phyloP scores from a whole-genome alignment of 2,113 vertebrate genomes.

The Rhegmatorhina hoffmannsi region DNA sequence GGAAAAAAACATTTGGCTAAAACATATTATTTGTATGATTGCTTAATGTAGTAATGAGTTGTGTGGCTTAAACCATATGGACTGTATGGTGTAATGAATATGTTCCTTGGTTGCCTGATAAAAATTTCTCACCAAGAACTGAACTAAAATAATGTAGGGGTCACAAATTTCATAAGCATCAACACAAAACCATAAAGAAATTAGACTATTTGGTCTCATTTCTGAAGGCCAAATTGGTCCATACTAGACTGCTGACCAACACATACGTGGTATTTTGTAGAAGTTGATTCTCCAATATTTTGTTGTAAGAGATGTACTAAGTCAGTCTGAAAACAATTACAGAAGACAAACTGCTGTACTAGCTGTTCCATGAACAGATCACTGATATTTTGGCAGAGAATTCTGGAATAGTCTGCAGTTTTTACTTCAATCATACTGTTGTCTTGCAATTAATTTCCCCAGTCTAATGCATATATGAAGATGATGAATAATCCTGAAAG shows the following conservation, averaged over 20 bases:
- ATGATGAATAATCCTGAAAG: slow-evolving; percentile 22
- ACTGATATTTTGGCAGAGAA: slow-evolving; percentile 3
- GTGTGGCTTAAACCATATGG: neutral
- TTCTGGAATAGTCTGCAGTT: neutral
- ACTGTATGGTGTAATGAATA: neutral
- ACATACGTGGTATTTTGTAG: neutral
- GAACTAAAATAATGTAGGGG: neutral
- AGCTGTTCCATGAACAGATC: slow-evolving; percentile 16
- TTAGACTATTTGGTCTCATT: neutral
- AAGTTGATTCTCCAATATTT: neutral
- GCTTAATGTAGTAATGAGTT: neutral
- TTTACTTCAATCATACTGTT: neutral
- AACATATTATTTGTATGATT: neutral
- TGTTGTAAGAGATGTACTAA: neutral
- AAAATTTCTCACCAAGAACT: neutral
- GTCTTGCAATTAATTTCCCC: slow-evolving; percentile 38
- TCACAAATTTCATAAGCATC: slow-evolving; percentile 3
- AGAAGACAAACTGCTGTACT: slow-evolving; percentile 52
- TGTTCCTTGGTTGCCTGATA: neutral
- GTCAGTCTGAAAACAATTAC: slow-evolving; percentile 40
- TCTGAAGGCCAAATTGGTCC: neutral
- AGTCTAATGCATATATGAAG: slow-evolving; percentile 23
- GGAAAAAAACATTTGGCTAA: slow-evolving; percentile 21
- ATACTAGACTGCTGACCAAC: neutral
- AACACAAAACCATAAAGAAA: neutral